Conservation (phyloP, 2,113 vertebrate genomes). For the Gopherus evgoodei region DNA sequence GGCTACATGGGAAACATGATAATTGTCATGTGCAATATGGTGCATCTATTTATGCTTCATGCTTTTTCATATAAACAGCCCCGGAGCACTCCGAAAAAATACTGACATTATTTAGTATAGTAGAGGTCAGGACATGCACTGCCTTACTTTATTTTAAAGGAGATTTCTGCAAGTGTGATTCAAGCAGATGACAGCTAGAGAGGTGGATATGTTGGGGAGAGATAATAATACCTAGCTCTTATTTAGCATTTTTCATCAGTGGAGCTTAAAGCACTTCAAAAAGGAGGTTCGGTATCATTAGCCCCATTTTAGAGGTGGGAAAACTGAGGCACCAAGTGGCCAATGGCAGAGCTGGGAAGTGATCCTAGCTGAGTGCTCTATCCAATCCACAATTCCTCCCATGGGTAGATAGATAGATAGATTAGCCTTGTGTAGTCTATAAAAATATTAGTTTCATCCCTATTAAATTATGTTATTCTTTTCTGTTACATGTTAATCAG, state of each 20-base stretch:
- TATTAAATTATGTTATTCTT: neutral
- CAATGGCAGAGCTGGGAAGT: neutral
- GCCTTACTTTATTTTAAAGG: neutral
- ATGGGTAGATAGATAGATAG: neutral
- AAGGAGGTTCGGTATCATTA: neutral
- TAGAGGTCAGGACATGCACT: neutral
- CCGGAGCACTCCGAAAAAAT: accelerated
- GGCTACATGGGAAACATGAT: neutral
- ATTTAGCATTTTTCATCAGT: neutral
- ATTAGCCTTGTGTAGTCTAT: neutral
- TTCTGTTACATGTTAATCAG: neutral
- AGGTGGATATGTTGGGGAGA: neutral
- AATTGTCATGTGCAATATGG: neutral
- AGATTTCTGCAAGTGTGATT: neutral
- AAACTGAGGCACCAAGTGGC: neutral
- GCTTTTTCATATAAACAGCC: neutral
- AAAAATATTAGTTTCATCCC: neutral
- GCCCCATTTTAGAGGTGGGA: neutral
- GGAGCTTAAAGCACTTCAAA: neutral
- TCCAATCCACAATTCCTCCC: neutral
- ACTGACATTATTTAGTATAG: neutral
- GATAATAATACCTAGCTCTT: neutral
- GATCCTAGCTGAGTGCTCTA: neutral
- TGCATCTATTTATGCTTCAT: neutral
- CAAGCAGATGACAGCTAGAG: neutral